Conservation (phyloP, 2,113 vertebrate species). For the Paramisgurnus dabryanus region DNA sequence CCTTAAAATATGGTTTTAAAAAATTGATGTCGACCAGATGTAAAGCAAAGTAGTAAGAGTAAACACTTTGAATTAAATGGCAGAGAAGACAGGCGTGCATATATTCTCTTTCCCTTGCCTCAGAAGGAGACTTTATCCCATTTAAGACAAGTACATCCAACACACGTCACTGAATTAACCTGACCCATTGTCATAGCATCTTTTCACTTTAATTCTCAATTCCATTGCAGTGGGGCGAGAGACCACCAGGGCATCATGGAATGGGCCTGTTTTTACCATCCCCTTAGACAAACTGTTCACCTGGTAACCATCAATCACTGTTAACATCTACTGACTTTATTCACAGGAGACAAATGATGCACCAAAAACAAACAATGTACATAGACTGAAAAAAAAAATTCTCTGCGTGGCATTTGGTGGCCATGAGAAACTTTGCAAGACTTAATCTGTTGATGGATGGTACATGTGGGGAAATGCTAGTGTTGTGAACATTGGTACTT, state of each 20-base stretch:
- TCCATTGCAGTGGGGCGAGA: neutral
- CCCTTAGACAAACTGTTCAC: slow-evolving; percentile 22
- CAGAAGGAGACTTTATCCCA: neutral
- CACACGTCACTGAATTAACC: slow-evolving; percentile 2
- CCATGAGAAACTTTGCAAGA: neutral
- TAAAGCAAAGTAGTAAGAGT: neutral
- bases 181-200: neutral
- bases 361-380: slow-evolving; percentile 6
- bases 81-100: neutral
- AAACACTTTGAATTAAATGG: neutral
- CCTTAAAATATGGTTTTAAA: neutral
- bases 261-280: neutral
- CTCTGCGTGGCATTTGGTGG: neutral
- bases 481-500: neutral
- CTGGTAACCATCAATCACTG: slow-evolving; percentile 24
- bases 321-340: slow-evolving; percentile 14
- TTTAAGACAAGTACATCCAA: neutral
- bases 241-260: neutral
- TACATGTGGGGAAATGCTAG: neutral
- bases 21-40: neutral
- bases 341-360: neutral
- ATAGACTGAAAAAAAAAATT: neutral
- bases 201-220: slow-evolving; percentile 16
- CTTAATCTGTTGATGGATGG: slow-evolving; percentile 14
- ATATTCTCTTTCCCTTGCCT: neutral